phyloP scores from a whole-genome alignment of 2,113 vertebrate species.

The Ptychochromis oligacanthus region DNA sequence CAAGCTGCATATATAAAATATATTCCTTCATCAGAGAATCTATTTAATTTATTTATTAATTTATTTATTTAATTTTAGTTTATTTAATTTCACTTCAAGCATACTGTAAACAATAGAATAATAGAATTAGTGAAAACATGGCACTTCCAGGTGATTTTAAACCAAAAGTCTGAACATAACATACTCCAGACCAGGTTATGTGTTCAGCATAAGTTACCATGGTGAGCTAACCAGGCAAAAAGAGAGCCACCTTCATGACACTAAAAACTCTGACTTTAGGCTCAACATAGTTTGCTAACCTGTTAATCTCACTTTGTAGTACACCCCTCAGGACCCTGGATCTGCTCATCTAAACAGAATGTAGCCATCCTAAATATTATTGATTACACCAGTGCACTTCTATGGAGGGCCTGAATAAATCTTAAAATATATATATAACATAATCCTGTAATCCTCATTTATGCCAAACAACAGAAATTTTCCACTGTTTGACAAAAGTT shows the following conservation, averaged over 20 bases:
- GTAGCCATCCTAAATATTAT: too few species aligned
- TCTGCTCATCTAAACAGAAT: too few species aligned
- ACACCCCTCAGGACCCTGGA: too few species aligned
- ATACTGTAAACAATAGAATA: background rate
- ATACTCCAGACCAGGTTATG: background rate
- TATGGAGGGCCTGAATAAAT: too few species aligned
- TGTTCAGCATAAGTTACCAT: background rate
- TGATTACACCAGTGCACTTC: too few species aligned
- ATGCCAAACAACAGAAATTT: too few species aligned
- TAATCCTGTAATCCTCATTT: too few species aligned
- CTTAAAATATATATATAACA: too few species aligned
- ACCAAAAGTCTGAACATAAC: background rate
- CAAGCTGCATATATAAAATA: background rate
- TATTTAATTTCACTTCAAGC: background rate
- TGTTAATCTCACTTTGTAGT: background rate
- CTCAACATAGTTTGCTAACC: fast-evolving
- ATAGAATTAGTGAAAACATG: background rate
- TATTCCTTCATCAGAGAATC: background rate
- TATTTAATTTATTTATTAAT: too few species aligned
- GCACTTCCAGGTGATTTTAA: background rate
- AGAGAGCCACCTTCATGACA: background rate
- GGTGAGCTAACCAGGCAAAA: background rate
- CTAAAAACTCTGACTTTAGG: background rate
- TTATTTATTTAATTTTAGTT: too few species aligned
- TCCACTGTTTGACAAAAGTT: too few species aligned